Base-by-base conservation (phyloP, 2,888 invertebrate genomes). In the Odontocolon sp. region DNA sequence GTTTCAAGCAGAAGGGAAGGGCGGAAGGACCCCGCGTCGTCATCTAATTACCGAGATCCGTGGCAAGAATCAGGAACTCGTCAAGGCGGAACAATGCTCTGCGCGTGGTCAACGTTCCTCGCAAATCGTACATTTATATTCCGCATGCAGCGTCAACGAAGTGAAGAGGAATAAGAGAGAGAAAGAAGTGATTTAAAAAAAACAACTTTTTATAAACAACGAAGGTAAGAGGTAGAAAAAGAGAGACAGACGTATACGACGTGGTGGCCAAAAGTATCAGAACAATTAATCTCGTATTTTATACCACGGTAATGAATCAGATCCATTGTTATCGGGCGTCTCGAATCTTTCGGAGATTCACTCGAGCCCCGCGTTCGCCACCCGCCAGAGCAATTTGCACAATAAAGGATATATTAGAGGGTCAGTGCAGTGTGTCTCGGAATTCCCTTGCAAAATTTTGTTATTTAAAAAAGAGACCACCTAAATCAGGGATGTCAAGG, bases 211-310 rank as follows among this genome's bases (percentile, higher is more conserved):
- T n/a, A n/a, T n/a, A 16, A 33, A 23, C 21, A 50, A 47, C 38
- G 9, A n/a, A 9, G 64, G 61, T 47, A 59, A 71, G 42, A 72
- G 54, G 36, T 52, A 54, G 75, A 78, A 80, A 73, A 79, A 59
- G 67, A 80, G 76, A 71, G 66, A 78, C 77, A 82, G 82, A 70
- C 78, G 78, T 61, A 81, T 81, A 80, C 77, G 81, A 82, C 80
- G 80, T 70, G 63, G 61, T 28, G 83, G 71, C 74, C 75, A 78
- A 79, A 84, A 82, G 80, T 84, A 86, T 86, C 86, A 72, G 67
- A 57, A 79, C 77, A 86, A 85, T 86, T 85, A 85, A 86, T 86
- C 85, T 86, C 74, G 82, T 81, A 86, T 85, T 83, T 86, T 85
- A 83, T 82, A 78, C 80, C 38, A 57, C 77, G 54, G 78, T 84